These are phyloP conservation scores for Chiloscyllium plagiosum DNA, from an alignment of 2,113 vertebrate genomes.

Conservation along the genomic window DNA sequence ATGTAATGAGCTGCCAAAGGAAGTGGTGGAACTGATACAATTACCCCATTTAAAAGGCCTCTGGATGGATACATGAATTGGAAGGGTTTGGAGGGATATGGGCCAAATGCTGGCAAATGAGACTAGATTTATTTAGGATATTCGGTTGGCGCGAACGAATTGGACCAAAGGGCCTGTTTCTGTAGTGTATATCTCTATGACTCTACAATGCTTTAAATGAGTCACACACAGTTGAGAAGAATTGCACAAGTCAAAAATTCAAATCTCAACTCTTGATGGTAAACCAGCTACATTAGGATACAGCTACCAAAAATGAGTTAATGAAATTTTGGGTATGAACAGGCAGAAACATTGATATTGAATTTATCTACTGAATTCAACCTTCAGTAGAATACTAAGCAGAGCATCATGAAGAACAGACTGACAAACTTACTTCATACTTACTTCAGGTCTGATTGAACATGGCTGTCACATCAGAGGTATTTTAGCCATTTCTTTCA, in stretches of 20 bases:
- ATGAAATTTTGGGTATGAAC: not conserved
- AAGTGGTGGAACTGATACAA: too few species aligned
- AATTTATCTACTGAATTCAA: not conserved
- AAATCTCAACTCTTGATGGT: not conserved
- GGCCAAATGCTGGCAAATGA: too few species aligned
- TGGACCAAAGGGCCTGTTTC: too few species aligned
- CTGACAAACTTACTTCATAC: not conserved
- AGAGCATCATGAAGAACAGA: not conserved
- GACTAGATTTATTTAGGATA: too few species aligned
- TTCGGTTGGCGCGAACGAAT: too few species aligned
- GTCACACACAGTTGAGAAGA: not conserved
- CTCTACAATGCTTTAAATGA: not conserved
- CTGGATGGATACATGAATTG: too few species aligned
- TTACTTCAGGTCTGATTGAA: not conserved
- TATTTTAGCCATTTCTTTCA: not conserved
- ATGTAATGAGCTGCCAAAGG: too few species aligned
- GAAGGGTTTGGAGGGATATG: too few species aligned
- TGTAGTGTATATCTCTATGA: too few species aligned
- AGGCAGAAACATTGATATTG: constrained; percentile 10
- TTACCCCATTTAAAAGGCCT: too few species aligned
- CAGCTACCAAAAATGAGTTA: not conserved
- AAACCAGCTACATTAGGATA: not conserved
- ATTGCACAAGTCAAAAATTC: not conserved
- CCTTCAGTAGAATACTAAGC: not conserved
- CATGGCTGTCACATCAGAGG: not conserved